Percentiles rank a stretch among this genome's conserved stretches.
Evolutionary conservation across 2,113 vertebrate genomes (phyloP).

Genomic region (Pristiophorus japonicus): DNA sequence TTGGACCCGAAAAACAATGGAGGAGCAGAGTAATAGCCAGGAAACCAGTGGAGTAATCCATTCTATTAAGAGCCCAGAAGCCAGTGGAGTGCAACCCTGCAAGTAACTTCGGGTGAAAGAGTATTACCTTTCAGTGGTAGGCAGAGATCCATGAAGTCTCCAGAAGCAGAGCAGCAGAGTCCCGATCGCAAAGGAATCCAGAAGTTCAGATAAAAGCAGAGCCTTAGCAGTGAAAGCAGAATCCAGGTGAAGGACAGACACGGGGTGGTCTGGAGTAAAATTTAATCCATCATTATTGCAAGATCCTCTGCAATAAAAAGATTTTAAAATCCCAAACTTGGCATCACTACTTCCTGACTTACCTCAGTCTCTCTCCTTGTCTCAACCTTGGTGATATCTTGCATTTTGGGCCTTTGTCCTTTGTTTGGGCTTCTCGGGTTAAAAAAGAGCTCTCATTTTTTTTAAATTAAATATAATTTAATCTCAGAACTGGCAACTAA

Average conservation of each 20-base stretch:
- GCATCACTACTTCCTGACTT: neutral
- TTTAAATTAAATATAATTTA: neutral
- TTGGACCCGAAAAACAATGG: neutral
- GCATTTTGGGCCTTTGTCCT: neutral
- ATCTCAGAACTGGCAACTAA: neutral
- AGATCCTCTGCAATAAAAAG: neutral
- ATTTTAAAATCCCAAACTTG: neutral
- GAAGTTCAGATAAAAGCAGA: neutral
- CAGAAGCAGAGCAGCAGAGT: neutral
- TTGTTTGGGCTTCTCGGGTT: too few relatives aligned
- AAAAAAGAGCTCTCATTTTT: too few relatives aligned
- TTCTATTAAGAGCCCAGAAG: too few relatives aligned
- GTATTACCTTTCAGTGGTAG: neutral
- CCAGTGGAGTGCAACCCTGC: neutral
- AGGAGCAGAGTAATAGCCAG: neutral
- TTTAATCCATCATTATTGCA: too few relatives aligned
- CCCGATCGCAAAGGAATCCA: neutral
- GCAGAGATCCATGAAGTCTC: too few relatives aligned
- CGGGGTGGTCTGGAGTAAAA: neutral
- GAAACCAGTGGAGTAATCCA: neutral
- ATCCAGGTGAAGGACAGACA: neutral
- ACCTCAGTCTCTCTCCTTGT: neutral
- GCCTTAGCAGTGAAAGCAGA: neutral
- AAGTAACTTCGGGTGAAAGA: neutral
- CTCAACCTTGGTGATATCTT: neutral